phyloP scores from a whole-genome alignment of 2,888 invertebrate genomes.

The Carcina quercana region DNA sequence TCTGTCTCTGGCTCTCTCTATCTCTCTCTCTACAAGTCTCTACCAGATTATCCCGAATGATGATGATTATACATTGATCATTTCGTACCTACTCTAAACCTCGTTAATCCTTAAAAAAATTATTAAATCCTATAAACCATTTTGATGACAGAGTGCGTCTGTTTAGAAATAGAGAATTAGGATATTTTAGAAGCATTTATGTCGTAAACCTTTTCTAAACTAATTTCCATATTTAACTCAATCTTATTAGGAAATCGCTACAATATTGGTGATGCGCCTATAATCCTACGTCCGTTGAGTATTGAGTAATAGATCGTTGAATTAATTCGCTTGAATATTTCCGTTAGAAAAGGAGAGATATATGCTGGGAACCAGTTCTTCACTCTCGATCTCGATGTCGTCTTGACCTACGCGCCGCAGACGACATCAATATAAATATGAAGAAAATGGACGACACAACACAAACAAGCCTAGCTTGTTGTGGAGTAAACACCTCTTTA shows the following conservation, averaged over 20 bases:
- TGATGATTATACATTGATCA: too few relatives aligned
- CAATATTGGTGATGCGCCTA: conserved; percentile 26
- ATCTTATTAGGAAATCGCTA: conserved; percentile 25
- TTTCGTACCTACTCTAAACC: too few relatives aligned
- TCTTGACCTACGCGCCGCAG: conserved; percentile 31
- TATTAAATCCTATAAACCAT: too few relatives aligned
- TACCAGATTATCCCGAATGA: too few relatives aligned
- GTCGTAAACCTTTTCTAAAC: conserved; percentile 9
- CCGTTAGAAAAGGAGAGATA: conserved; percentile 60
- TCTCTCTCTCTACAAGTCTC: too few relatives aligned
- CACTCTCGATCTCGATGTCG: conserved; percentile 44
- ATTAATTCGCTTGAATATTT: conserved; percentile 51
- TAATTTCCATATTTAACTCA: conserved; percentile 20
- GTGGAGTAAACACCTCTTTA: conserved; percentile 42
- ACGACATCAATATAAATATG: conserved; percentile 63
- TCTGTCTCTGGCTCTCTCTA: too few relatives aligned
- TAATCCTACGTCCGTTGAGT: conserved; percentile 25
- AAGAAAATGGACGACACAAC: conserved; percentile 39
- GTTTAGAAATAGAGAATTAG: too few relatives aligned
- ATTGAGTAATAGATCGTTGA: conserved; percentile 53
- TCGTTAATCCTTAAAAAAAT: too few relatives aligned
- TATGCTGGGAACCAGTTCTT: conserved; percentile 45
- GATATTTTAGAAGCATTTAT: background rate
- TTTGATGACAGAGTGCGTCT: too few relatives aligned
- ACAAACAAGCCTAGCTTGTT: conserved; percentile 62